phyloP scores from a whole-genome alignment of 2,113 vertebrate species.

The Xenus cinereus region DNA sequence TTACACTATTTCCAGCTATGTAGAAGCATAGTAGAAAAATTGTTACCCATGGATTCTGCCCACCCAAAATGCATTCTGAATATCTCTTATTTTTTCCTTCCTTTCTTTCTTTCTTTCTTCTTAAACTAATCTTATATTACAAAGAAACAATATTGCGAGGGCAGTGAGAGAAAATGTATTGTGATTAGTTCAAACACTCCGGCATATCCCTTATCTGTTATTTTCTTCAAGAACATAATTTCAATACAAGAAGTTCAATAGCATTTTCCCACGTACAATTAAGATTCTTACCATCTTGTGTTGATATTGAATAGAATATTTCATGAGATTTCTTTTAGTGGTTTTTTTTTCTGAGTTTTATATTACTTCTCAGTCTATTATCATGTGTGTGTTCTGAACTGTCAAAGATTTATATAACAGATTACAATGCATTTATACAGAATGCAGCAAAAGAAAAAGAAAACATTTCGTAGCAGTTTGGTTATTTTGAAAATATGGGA shows the following conservation, averaged over 20 bases:
- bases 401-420: not conserved
- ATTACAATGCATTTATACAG: not conserved
- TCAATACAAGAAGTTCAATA: not conserved
- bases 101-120: not conserved
- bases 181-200: constrained; percentile 2
- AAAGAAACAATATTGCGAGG: not conserved
- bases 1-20: not conserved
- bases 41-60: not conserved
- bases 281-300: not conserved
- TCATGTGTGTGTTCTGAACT: not conserved
- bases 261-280: not conserved
- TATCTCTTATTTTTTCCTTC: not conserved
- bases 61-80: not conserved
- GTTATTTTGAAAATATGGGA: not conserved
- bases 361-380: not conserved
- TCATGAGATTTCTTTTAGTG: not conserved
- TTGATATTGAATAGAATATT: not conserved
- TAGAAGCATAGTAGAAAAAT: not conserved
- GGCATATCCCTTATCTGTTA: not conserved
- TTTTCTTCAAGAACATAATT: constrained; percentile 36
- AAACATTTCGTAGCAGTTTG: not conserved
- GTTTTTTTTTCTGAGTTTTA: not conserved
- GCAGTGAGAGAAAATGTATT: not conserved
- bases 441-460: not conserved
- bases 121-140: not conserved